Conservation (phyloP, 2,113 vertebrate genomes). For the cat (Felis catus) region DNA sequence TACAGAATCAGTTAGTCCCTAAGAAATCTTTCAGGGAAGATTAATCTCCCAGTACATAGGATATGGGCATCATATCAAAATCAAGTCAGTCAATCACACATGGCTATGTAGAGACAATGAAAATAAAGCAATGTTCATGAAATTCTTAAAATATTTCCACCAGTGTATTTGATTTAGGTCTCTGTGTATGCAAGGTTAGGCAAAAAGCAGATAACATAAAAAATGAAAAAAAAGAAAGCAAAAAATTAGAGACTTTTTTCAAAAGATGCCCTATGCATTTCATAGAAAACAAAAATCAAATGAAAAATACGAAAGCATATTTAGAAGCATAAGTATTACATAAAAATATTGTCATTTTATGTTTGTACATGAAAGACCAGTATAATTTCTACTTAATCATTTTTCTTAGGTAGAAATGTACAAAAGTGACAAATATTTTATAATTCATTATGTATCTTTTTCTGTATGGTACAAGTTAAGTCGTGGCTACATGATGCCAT, state of each 20-base stretch:
- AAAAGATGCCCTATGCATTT: not conserved
- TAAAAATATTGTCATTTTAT: not conserved
- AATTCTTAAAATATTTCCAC: not conserved
- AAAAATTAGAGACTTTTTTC: not conserved
- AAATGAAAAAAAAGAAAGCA: not conserved
- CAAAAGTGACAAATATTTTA: not conserved
- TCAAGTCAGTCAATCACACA: not conserved
- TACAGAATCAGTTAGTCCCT: not conserved
- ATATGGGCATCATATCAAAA: not conserved
- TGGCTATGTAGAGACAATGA: not conserved
- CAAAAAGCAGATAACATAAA: not conserved
- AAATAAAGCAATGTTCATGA: constrained; percentile 9
- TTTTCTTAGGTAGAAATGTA: not conserved
- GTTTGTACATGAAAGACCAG: not conserved
- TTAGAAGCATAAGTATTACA: not conserved
- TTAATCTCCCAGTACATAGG: not conserved
- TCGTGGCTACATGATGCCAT: not conserved
- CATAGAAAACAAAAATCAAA: not conserved
- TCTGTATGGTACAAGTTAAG: not conserved
- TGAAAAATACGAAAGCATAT: not conserved
- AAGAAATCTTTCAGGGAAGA: not conserved
- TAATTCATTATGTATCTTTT: not conserved
- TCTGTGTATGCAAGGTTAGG: not conserved
- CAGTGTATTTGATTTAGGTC: not conserved
- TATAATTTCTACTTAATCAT: not conserved